A percentile compares a stretch with the other conserved stretches of the same genome.
Evolutionary conservation across 1,140 invertebrate genomes (phyloP).

Genomic region (Bombus vancouverensis): DNA sequence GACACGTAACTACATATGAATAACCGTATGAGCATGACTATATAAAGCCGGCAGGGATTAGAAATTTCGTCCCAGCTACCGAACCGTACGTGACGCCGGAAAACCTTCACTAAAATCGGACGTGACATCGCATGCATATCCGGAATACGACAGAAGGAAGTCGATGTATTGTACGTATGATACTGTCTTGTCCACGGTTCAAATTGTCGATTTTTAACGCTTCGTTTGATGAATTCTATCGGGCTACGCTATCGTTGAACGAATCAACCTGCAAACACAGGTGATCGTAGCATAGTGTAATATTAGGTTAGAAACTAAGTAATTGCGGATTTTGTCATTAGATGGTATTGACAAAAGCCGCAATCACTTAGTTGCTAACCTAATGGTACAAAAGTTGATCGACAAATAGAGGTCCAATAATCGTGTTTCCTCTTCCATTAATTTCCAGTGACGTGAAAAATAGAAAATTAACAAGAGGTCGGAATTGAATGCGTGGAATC

Average conservation of each 20-base stretch:
- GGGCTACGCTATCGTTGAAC: background rate
- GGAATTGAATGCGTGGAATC: too few species aligned
- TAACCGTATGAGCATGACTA: constrained; percentile 53
- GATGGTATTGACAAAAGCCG: too few species aligned
- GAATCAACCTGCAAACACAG: background rate
- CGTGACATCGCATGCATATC: constrained; percentile 79
- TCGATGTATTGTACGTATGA: constrained; percentile 69
- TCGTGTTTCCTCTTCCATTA: constrained; percentile 36
- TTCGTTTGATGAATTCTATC: background rate
- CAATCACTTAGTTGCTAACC: too few species aligned
- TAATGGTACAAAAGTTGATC: background rate
- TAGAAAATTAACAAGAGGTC: background rate
- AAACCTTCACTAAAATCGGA: constrained; percentile 73
- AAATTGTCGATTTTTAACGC: constrained; percentile 46
- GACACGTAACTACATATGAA: constrained; percentile 22
- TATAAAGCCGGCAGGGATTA: constrained; percentile 59
- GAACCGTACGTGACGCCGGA: constrained; percentile 72
- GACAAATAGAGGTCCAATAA: constrained; percentile 23
- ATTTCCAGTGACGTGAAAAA: background rate
- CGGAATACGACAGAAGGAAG: constrained; percentile 76
- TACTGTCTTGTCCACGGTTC: constrained; percentile 71
- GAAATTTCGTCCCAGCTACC: constrained; percentile 57
- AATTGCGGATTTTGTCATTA: too few species aligned
- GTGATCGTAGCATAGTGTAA: background rate
- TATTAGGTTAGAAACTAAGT: too few species aligned